Evolutionary conservation across 2,888 invertebrate genomes (phyloP).

Genomic region (Arge pagana): DNA sequence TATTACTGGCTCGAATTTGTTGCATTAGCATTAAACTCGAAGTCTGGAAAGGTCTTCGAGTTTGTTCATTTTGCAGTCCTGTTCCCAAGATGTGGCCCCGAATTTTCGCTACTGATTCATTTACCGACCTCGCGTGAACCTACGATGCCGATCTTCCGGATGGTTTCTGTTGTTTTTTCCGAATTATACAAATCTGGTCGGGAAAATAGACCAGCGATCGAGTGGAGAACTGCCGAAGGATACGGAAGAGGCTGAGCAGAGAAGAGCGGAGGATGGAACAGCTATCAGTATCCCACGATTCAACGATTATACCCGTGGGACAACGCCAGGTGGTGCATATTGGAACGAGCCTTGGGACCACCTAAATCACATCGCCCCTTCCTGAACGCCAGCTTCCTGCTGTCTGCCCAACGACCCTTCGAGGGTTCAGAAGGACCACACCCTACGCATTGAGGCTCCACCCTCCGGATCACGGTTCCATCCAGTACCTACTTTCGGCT

Average conservation of each 20-base stretch:
- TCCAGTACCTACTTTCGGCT: neutral
- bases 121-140: no score
- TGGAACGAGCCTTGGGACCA: constrained; percentile 19
- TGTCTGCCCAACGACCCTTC: constrained; percentile 43
- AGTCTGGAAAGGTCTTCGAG: no score
- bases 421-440: constrained; percentile 45
- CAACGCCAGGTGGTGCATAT: constrained; percentile 22
- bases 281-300: constrained; percentile 21
- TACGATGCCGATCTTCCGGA: no score
- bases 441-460: constrained; percentile 48
- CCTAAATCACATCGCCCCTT: constrained; percentile 18
- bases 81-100: no score
- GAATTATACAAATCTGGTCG: no score
- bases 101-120: no score
- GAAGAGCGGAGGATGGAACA: constrained; percentile 2
- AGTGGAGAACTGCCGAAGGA: no score
- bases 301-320: constrained; percentile 18
- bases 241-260: neutral
- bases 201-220: no score
- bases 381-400: constrained; percentile 31
- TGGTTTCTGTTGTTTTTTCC: no score
- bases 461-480: constrained; percentile 34
- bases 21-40: no score
- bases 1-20: no score
- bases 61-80: no score